These are phyloP conservation scores for Congeria kusceri DNA, from an alignment of 2,888 invertebrate genomes.

Conservation along the genomic window DNA sequence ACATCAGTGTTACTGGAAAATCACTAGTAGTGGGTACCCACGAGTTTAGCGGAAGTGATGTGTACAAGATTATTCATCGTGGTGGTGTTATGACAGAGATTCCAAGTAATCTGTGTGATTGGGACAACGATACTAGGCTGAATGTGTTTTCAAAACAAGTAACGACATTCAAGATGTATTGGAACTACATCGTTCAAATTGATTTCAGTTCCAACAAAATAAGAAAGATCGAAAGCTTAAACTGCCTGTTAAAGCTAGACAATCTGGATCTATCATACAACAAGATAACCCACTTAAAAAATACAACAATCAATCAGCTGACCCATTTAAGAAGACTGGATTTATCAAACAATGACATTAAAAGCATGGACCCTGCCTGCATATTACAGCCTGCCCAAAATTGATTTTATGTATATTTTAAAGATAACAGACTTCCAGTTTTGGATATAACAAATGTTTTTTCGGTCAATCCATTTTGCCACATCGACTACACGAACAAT, in stretches of 20 bases:
- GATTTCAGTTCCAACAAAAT: slow-evolving; percentile 36
- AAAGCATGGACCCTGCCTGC: slow-evolving; percentile 20
- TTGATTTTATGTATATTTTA: slow-evolving; percentile 16
- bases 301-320: slow-evolving; percentile 32
- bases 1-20: slow-evolving; percentile 4
- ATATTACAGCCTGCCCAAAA: slow-evolving; percentile 15
- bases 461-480: slow-evolving; percentile 41
- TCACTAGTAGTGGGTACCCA: not conserved
- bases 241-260: slow-evolving; percentile 33
- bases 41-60: not conserved
- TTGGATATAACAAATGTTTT: slow-evolving; percentile 39
- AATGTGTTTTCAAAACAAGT: not conserved
- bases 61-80: slow-evolving; percentile 23
- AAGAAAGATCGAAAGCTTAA: slow-evolving; percentile 19
- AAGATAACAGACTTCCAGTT: slow-evolving; percentile 20
- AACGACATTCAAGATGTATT: not conserved
- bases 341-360: slow-evolving; percentile 24
- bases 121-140: slow-evolving; percentile 25
- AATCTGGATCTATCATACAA: slow-evolving; percentile 16
- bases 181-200: slow-evolving; percentile 23
- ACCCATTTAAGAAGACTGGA: slow-evolving; percentile 22
- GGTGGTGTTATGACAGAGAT: slow-evolving; percentile 27
- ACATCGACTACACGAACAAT: slow-evolving; percentile 16
- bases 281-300: slow-evolving; percentile 20
- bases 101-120: slow-evolving; percentile 49